Base-by-base conservation (phyloP, 2,888 invertebrate genomes). In the Eupsilia transversa region DNA sequence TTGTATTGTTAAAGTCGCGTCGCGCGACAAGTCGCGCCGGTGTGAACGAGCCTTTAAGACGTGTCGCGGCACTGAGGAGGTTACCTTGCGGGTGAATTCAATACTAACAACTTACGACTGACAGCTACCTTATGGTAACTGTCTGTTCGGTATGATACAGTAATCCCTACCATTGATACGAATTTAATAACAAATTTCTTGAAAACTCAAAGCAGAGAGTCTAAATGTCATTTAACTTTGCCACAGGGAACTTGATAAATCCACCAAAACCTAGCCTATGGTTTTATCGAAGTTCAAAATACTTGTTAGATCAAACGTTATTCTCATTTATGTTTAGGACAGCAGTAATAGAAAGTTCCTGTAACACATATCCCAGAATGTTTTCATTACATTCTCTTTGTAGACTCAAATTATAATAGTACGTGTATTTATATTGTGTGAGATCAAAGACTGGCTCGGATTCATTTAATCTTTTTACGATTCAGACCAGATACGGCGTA, bases 401-500 rank as follows among this genome's bases (percentile, higher is more conserved):
- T 87, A 81, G 66, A 82, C 74, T 74, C 69, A 75, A 87, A 84
- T 83, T 86, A 84, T 89, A 85, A 85, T 85, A 88, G 81, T 79
- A 83, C 77, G 78, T 84, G 82, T 84, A 72, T 75, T 78, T 78
- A 86, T 84, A 78, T 83, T 87, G 75, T 73, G 54, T 27, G 66
- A 88, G 90, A 90, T 90, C 90, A 90, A 89, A 90, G 86, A 43
- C 66, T 7, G 59, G 33, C 52, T 69, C 74, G 74, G 85, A 87
- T 87, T 83, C 86, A 78, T 81, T 85, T 87, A 81, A 87, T 84
- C 83, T 87, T 89, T 87, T 85, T 84, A 85, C 79, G 74, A 56
- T 78, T 72, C 63, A 33, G 4, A 79, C 68, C 76, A 84, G 79
- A 82, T 79, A 84, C 82, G 57, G 57, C 74, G 77, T 73, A 60